phyloP scores from a whole-genome alignment of 53 echinoderm and acorn worm species.

The Echinarachnius parma region DNA sequence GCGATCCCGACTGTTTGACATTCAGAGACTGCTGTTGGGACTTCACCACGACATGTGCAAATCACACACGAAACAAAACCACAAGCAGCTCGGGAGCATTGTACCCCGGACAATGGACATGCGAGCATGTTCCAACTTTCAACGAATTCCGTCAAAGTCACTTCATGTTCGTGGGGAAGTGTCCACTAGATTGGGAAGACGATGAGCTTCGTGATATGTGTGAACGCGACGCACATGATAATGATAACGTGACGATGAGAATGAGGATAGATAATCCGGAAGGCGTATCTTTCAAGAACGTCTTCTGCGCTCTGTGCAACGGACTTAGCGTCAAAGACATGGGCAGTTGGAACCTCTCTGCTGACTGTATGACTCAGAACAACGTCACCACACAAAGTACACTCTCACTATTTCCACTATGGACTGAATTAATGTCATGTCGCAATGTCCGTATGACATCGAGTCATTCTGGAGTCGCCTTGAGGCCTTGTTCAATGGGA shows the following conservation, averaged over 20 bases:
- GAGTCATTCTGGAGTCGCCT: not conserved
- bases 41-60: not conserved
- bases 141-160: not conserved
- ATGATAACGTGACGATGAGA: not conserved
- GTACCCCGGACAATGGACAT: not conserved
- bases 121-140: not conserved
- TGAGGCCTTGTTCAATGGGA: not conserved
- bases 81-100: not conserved
- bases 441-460: not conserved
- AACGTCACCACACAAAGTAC: no score
- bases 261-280: conserved; percentile 9
- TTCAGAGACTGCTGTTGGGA: conserved; percentile 24
- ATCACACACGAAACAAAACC: not conserved
- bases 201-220: conserved; percentile 1
- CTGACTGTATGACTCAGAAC: not conserved
- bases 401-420: not conserved
- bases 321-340: not conserved
- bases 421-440: not conserved
- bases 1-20: not conserved
- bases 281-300: conserved; percentile 21
- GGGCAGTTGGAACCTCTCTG: not conserved
- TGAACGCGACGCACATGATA: not conserved
- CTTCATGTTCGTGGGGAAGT: conserved; percentile 15
- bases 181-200: not conserved
- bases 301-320: conserved; percentile 26